Evolutionary conservation across 64 coral and sea anemone genomes (phyloP).

Genomic region (Dendrophyllia cribrosa): DNA sequence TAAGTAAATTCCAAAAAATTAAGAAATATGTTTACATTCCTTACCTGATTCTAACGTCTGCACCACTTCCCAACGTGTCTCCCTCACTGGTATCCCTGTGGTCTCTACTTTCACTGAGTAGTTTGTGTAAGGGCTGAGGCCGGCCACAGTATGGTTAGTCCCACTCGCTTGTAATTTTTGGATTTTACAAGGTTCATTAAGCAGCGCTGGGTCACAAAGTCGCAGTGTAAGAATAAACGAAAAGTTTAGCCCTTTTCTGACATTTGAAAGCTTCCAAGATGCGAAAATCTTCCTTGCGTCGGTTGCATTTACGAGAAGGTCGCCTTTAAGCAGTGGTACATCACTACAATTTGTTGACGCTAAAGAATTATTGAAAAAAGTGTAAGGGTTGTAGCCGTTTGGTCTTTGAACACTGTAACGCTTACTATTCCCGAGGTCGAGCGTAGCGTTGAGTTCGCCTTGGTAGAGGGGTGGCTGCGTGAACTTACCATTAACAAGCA

Average conservation of each 20-base stretch:
- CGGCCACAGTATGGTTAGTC: slow-evolving; percentile 41
- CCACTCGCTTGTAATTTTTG: slow-evolving; percentile 31
- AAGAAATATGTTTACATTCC: not conserved
- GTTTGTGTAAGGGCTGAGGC: slow-evolving; percentile 52
- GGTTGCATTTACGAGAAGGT: not conserved
- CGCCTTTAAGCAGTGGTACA: slow-evolving; percentile 34
- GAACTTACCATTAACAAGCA: slow-evolving; percentile 36
- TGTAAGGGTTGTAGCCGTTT: slow-evolving; percentile 67
- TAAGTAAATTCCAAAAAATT: not conserved
- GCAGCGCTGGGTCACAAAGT: slow-evolving; percentile 40
- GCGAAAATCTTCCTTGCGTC: slow-evolving; percentile 19
- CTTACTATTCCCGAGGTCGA: slow-evolving; percentile 41
- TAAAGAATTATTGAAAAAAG: slow-evolving; percentile 54
- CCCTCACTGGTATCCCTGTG: not conserved
- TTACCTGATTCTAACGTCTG: slow-evolving; percentile 72
- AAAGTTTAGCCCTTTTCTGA: slow-evolving; percentile 54
- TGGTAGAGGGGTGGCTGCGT: slow-evolving; percentile 31
- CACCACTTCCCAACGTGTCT: slow-evolving; percentile 48
- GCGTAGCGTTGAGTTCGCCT: slow-evolving; percentile 15
- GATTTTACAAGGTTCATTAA: slow-evolving; percentile 59
- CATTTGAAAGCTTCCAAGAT: slow-evolving; percentile 58
- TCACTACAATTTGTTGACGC: slow-evolving; percentile 61
- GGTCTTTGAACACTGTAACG: slow-evolving; percentile 27
- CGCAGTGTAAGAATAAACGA: slow-evolving; percentile 47
- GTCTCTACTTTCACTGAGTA: slow-evolving; percentile 57